Conservation (phyloP, 2,113 vertebrate genomes). For the Percina caprodes region DNA sequence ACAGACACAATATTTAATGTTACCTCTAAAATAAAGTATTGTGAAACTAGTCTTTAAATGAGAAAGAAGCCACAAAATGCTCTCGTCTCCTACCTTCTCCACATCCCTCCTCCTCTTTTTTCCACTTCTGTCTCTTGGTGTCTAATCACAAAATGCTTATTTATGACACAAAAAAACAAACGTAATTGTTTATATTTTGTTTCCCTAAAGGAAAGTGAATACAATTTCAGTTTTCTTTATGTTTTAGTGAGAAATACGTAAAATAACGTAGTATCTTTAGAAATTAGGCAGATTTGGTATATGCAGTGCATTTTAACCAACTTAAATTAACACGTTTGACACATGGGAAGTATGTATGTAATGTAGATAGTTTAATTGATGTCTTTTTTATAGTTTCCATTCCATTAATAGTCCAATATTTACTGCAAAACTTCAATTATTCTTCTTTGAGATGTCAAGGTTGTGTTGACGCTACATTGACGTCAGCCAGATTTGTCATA, state of each 20-base stretch:
- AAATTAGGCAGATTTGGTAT: background rate
- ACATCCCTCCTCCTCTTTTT: background rate
- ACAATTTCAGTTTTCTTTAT: background rate
- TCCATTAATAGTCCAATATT: background rate
- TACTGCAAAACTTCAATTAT: background rate
- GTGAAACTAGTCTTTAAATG: background rate
- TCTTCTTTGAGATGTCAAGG: conserved; percentile 15
- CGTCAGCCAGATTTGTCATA: conserved; percentile 39
- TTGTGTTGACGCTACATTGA: conserved; percentile 28
- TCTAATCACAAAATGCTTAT: background rate
- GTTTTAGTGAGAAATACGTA: background rate
- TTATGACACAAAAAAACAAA: background rate
- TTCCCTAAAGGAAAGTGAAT: background rate
- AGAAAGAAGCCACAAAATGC: background rate
- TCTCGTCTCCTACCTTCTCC: background rate
- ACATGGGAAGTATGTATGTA: background rate
- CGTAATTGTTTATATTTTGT: background rate
- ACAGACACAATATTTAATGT: background rate
- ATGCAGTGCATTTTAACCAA: background rate
- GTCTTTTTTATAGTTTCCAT: background rate
- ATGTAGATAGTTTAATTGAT: background rate
- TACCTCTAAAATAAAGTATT: background rate
- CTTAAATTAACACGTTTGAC: background rate
- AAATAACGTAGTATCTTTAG: background rate
- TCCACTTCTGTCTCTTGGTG: background rate